Evolutionary conservation across 2,888 invertebrate genomes (phyloP).

Genomic region (Caenorhabditis virilis): DNA sequence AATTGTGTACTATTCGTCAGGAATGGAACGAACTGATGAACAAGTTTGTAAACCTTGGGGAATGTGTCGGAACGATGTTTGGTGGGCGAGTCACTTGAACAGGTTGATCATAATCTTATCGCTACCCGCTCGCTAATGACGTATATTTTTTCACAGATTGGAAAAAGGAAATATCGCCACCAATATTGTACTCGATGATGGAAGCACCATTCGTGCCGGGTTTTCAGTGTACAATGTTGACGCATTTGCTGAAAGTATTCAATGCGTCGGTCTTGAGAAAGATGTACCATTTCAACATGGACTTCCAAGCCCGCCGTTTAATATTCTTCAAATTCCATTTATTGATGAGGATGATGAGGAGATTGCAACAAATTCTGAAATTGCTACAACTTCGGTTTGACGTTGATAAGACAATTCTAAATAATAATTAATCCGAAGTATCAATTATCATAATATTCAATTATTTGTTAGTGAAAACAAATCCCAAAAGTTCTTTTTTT

Average conservation of each 20-base stretch:
- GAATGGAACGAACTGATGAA: slow-evolving; percentile 1
- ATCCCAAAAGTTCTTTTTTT: neutral
- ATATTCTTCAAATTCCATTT: slow-evolving; percentile 27
- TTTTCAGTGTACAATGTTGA: slow-evolving; percentile 37
- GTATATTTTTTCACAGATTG: slow-evolving; percentile 6
- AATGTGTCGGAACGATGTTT: slow-evolving; percentile 38
- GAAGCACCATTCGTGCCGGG: slow-evolving; percentile 19
- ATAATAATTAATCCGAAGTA: no score
- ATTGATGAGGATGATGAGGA: slow-evolving; percentile 42
- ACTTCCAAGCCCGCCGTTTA: slow-evolving; percentile 41
- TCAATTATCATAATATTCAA: no score
- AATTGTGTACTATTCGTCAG: slow-evolving; percentile 23
- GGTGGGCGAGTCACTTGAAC: slow-evolving; percentile 48
- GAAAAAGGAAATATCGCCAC: slow-evolving; percentile 11
- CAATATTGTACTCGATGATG: slow-evolving; percentile 27
- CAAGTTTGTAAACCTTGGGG: slow-evolving; percentile 40
- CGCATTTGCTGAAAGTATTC: slow-evolving; percentile 34
- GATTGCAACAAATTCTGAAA: no score
- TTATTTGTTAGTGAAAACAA: no score
- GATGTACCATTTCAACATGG: slow-evolving; percentile 35
- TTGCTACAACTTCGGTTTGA: no score
- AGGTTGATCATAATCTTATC: slow-evolving; percentile 11
- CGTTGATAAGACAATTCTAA: no score
- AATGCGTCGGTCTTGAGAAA: slow-evolving; percentile 21
- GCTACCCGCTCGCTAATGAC: neutral